Evolutionary conservation across 2,113 vertebrate species (phyloP).

Genomic region (Tupaia tana): DNA sequence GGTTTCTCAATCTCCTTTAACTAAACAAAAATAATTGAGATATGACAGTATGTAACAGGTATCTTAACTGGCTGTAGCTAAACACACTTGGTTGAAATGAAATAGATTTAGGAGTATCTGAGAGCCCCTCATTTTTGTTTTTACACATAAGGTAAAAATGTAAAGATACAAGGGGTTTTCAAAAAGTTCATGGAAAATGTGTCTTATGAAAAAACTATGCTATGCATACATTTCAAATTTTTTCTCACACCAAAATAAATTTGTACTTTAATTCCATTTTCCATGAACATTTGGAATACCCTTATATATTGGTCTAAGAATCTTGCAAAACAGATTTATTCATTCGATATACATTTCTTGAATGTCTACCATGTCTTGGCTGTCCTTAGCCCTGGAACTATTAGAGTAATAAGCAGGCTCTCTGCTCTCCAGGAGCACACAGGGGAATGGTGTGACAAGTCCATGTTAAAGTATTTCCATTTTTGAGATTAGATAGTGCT

Average conservation of each 20-base stretch:
- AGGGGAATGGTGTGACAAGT: not conserved
- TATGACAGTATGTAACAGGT: not conserved
- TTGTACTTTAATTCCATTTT: too few species aligned
- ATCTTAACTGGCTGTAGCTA: not conserved
- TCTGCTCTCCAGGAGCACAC: not conserved
- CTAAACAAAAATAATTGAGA: slow-evolving; percentile 31
- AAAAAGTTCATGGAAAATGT: too few species aligned
- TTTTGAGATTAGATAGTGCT: not conserved
- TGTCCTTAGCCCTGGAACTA: not conserved
- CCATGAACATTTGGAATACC: too few species aligned
- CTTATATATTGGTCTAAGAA: not conserved
- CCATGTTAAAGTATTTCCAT: not conserved
- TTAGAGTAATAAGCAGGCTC: not conserved
- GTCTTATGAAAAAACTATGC: too few species aligned
- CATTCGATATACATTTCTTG: not conserved
- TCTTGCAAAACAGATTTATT: slow-evolving; percentile 21
- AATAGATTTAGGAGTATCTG: not conserved
- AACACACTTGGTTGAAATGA: slow-evolving; percentile 15
- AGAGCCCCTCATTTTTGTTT: slow-evolving; percentile 4
- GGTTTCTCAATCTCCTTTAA: not conserved
- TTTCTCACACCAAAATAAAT: too few species aligned
- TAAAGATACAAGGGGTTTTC: not conserved
- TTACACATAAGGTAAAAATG: not conserved
- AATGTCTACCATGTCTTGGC: not conserved
- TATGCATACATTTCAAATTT: too few species aligned